These are phyloP conservation scores for Drosophila villosipedis DNA, from an alignment of 2,888 invertebrate species.

Conservation along the genomic window DNA sequence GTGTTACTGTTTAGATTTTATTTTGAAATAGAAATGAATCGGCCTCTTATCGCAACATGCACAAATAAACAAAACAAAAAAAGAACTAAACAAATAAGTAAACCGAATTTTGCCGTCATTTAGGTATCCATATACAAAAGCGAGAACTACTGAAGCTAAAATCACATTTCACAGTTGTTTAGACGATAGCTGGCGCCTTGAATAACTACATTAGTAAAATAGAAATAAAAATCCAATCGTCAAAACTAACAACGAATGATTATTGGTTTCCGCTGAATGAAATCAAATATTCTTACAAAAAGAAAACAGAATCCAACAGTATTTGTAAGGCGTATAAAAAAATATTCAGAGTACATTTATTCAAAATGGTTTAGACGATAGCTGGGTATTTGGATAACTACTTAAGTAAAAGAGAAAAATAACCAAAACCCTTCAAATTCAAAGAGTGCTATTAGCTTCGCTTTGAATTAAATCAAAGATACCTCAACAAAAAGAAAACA, in stretches of 20 bases:
- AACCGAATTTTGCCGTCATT: neutral
- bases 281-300: neutral
- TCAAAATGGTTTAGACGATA: no score
- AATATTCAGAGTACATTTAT: neutral
- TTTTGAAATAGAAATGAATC: constrained; percentile 40
- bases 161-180: neutral
- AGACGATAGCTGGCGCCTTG: neutral
- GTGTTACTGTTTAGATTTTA: constrained; percentile 29
- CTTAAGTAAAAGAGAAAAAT: neutral
- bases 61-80: constrained; percentile 13
- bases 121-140: constrained; percentile 6
- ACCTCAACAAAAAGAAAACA: neutral
- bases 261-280: neutral
- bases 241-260: neutral
- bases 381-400: neutral
- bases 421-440: neutral
- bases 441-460: neutral
- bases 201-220: neutral
- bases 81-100: constrained; percentile 9
- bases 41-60: constrained; percentile 29
- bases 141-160: constrained; percentile 12
- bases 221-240: neutral
- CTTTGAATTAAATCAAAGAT: neutral
- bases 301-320: neutral
- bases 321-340: neutral